These are phyloP conservation scores for Tapirus terrestris DNA, from an alignment of 2,113 vertebrate species.

Conservation along the genomic window DNA sequence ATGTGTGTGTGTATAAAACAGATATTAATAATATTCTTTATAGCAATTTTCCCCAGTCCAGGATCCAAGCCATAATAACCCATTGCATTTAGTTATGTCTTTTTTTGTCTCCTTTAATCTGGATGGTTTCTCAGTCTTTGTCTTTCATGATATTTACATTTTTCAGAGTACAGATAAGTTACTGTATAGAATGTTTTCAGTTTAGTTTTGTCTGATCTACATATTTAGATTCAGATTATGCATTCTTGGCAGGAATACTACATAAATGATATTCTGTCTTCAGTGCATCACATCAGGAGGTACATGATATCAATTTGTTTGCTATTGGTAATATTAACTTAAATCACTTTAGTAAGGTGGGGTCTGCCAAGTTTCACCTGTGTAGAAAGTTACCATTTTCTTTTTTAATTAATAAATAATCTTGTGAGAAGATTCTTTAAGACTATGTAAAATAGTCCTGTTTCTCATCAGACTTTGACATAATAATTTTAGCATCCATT, in stretches of 20 bases:
- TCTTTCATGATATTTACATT: neutral
- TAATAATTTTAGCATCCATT: neutral
- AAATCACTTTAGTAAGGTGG: neutral
- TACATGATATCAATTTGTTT: neutral
- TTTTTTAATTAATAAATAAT: neutral
- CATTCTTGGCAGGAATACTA: neutral
- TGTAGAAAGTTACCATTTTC: neutral
- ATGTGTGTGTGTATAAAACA: neutral
- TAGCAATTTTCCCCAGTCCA: neutral
- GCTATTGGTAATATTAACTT: neutral
- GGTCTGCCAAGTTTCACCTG: neutral
- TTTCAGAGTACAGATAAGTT: neutral
- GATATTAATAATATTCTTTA: neutral
- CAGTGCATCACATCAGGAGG: neutral
- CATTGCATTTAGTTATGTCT: neutral
- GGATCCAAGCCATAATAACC: neutral
- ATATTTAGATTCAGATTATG: neutral
- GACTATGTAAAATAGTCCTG: neutral
- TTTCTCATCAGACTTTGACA: neutral
- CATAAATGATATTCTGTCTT: neutral
- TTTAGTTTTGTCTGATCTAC: neutral
- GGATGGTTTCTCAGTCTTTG: neutral
- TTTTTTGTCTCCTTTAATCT: neutral
- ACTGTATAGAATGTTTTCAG: neutral
- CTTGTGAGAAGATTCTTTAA: neutral